Percentiles rank a stretch among this genome's conserved stretches.
Conservation (phyloP, 2,113 vertebrate species). For the Ascaphus truei region DNA sequence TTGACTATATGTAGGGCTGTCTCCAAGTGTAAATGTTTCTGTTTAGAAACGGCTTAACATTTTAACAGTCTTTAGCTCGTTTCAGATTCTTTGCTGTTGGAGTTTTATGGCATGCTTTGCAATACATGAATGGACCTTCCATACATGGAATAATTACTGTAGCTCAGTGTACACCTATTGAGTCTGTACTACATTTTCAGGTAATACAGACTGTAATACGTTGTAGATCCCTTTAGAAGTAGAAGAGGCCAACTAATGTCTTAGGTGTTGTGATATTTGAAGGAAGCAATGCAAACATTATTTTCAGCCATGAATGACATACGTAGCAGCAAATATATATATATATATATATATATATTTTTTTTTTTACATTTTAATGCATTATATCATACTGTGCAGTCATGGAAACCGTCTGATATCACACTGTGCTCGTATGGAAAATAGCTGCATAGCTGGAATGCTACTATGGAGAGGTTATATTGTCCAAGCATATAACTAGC, state of each 20-base stretch:
- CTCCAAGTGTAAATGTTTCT: too few species aligned
- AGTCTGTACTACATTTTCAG: not conserved
- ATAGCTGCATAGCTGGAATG: slow-evolving; percentile 23
- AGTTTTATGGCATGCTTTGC: not conserved
- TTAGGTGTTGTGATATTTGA: not conserved
- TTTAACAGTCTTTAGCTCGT: not conserved
- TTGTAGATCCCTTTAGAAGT: not conserved
- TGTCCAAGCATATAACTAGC: not conserved
- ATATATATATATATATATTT: too few species aligned
- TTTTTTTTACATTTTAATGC: slow-evolving; percentile 22
- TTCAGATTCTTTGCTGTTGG: not conserved
- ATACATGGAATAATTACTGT: not conserved
- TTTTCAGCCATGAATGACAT: slow-evolving; percentile 7
- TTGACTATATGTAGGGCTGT: too few species aligned
- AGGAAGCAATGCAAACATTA: not conserved
- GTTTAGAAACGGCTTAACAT: not conserved
- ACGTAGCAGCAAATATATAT: slow-evolving; percentile 1
- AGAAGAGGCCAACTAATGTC: not conserved
- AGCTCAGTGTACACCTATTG: not conserved
- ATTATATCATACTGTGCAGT: slow-evolving; percentile 38
- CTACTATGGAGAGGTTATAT: slow-evolving; percentile 4
- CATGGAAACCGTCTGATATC: slow-evolving; percentile 36
- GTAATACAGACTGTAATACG: not conserved
- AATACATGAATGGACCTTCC: not conserved
- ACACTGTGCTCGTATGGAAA: slow-evolving; percentile 32